A percentile compares a stretch with the other conserved stretches of the same genome.
Conservation (phyloP, 64 coral and sea anemone species). For the Montipora efflorescens region DNA sequence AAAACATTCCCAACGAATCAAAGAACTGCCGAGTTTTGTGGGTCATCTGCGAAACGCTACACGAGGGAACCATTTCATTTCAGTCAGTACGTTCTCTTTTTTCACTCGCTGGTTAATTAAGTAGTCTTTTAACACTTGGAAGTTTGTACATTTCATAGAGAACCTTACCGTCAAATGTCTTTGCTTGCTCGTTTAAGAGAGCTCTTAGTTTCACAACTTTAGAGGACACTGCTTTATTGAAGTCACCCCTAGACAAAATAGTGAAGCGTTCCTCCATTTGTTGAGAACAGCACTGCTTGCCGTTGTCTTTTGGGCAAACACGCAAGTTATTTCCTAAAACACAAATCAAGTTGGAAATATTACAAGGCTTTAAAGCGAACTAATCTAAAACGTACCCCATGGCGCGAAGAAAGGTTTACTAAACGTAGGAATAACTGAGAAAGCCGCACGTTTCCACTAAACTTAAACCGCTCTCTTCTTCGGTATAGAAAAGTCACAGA, state of each 20-base stretch:
- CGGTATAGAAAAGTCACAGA: not conserved
- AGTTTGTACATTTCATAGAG: not conserved
- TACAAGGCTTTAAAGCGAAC: conserved; percentile 5
- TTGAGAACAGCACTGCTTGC: conserved; percentile 48
- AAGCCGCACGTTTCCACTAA: not conserved
- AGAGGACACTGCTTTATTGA: conserved; percentile 2
- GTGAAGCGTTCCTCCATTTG: conserved; percentile 34
- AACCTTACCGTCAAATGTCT: conserved; percentile 41
- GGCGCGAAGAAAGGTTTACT: conserved; percentile 16
- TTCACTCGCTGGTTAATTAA: conserved; percentile 22
- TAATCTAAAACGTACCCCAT: conserved; percentile 20
- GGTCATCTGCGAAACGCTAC: not conserved
- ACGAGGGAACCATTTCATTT: not conserved
- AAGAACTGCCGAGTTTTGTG: not conserved
- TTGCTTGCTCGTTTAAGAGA: conserved; percentile 11
- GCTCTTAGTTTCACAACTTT: conserved; percentile 1
- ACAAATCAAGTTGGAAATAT: conserved; percentile 29
- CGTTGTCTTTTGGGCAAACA: conserved; percentile 33
- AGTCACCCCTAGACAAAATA: not conserved
- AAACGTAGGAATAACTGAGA: not conserved
- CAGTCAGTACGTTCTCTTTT: not conserved
- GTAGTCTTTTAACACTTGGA: conserved; percentile 19
- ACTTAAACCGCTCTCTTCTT: not conserved
- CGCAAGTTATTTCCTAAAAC: conserved; percentile 46
- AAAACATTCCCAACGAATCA: not conserved